Percentiles rank a stretch among this genome's conserved stretches.
Evolutionary conservation across 2,888 invertebrate species (phyloP).

Genomic region (Alitta virens): DNA sequence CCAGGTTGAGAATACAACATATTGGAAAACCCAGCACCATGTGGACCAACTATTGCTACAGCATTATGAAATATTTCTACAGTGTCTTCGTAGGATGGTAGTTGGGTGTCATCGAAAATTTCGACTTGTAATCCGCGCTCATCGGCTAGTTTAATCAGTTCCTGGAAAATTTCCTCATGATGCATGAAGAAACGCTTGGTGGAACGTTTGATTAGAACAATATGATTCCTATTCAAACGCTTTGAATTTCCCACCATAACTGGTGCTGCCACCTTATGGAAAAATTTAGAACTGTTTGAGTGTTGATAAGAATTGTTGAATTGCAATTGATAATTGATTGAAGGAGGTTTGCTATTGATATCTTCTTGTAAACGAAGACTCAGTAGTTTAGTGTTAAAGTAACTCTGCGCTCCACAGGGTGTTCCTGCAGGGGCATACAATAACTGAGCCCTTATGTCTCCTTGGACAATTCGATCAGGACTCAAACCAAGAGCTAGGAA

Average conservation of each 20-base stretch:
- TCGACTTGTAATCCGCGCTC: not conserved
- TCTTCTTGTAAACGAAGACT: not conserved
- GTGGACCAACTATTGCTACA: not conserved
- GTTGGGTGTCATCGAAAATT: not conserved
- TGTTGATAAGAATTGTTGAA: too few relatives aligned
- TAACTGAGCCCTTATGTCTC: not conserved
- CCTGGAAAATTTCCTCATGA: not conserved
- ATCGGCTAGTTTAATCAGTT: not conserved
- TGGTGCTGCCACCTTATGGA: not conserved
- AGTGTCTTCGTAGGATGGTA: not conserved
- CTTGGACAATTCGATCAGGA: not conserved
- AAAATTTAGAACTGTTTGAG: too few relatives aligned
- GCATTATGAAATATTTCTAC: not conserved
- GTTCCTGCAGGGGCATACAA: not conserved
- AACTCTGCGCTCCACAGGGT: not conserved
- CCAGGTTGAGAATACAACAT: not conserved
- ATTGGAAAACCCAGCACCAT: not conserved
- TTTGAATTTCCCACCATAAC: not conserved
- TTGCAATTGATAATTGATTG: too few relatives aligned
- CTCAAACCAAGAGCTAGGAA: not conserved
- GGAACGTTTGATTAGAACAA: not conserved
- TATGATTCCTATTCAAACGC: not conserved
- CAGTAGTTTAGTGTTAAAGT: not conserved
- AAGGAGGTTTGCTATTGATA: not conserved
- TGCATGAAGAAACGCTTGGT: not conserved